phyloP scores from a whole-genome alignment of 2,797 vertebrate genomes.

The Decapterus maruadsi region DNA sequence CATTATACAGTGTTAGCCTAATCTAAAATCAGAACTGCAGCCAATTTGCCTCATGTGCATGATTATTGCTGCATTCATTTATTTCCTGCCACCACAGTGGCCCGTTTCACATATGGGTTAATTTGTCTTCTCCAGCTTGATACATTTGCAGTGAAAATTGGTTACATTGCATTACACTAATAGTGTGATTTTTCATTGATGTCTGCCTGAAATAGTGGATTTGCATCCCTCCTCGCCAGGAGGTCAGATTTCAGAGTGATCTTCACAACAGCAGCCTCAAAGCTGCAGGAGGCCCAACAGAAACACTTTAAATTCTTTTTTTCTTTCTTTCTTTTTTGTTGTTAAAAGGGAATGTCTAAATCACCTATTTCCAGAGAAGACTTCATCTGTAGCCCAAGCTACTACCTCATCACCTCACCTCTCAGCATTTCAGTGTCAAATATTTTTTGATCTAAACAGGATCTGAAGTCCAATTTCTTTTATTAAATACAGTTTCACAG shows the following conservation, averaged over 20 bases:
- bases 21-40: constrained; percentile 21
- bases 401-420: constrained; percentile 2
- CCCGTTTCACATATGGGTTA: neutral
- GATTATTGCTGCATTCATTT: constrained; percentile 14
- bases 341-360: neutral
- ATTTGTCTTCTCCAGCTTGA: constrained; percentile 24
- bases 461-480: neutral
- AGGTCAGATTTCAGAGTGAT: constrained; percentile 44
- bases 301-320: constrained; percentile 2
- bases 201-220: constrained; percentile 27
- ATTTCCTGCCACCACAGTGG: neutral
- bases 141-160: constrained; percentile 17
- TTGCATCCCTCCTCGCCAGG: constrained; percentile 8
- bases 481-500: constrained; percentile 2
- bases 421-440: constrained; percentile 32
- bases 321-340: neutral
- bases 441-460: constrained; percentile 8
- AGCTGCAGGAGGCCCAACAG: constrained; percentile 4
- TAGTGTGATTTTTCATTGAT: constrained; percentile 38
- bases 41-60: constrained; percentile 10
- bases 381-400: neutral
- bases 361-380: constrained; percentile 20
- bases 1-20: neutral
- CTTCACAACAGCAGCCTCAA: constrained; percentile 22
- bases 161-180: constrained; percentile 25